Percentiles rank a stretch among this genome's conserved stretches.
Conservation (phyloP, 2,113 vertebrate species). For the Salvelinus namaycush region DNA sequence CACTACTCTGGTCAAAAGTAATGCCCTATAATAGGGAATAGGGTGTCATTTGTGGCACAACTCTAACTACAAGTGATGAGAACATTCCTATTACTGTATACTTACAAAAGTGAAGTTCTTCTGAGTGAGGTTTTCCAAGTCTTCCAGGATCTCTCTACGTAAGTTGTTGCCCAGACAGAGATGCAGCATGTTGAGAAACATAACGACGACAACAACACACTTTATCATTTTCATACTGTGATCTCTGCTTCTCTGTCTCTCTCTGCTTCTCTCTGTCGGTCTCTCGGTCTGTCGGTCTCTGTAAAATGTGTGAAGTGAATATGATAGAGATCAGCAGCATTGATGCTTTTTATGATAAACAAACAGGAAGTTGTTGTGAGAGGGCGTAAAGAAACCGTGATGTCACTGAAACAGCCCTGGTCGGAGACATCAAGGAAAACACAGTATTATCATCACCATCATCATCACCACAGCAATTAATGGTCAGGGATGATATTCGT, state of each 20-base stretch:
- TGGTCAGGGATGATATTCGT: background rate
- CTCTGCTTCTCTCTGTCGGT: background rate
- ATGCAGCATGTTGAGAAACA: conserved; percentile 37
- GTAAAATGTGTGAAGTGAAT: conserved; percentile 1
- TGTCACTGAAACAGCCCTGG: background rate
- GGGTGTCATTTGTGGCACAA: no score
- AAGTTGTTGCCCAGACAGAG: background rate
- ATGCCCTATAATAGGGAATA: no score
- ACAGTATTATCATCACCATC: background rate
- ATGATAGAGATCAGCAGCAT: conserved; percentile 18
- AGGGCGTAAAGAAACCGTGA: conserved; percentile 4
- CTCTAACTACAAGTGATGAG: no score
- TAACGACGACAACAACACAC: conserved; percentile 10
- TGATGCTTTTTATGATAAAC: conserved; percentile 27
- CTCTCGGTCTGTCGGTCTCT: background rate
- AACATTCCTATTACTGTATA: conserved; percentile 8
- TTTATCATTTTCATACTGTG: conserved; percentile 38
- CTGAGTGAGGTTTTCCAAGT: rapidly evolving
- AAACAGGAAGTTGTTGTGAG: conserved; percentile 30
- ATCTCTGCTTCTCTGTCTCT: conserved; percentile 11
- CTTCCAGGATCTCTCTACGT: rapidly evolving
- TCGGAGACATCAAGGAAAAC: background rate
- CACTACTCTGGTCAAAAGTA: no score
- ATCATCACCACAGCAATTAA: no score
- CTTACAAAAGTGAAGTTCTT: conserved; percentile 26